Base-by-base conservation (phyloP, 2,797 vertebrate species). In the Falco berigora region DNA sequence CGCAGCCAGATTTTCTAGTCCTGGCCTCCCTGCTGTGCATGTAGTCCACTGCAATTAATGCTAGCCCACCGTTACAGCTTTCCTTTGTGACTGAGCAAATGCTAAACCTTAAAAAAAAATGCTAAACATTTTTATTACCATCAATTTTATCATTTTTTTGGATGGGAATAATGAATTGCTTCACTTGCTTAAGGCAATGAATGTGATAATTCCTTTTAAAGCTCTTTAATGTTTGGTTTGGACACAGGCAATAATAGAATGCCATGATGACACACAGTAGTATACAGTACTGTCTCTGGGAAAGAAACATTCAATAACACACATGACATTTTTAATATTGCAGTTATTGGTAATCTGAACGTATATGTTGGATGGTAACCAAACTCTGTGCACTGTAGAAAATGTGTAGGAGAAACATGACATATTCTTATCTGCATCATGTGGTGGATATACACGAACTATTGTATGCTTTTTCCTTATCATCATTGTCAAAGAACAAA, bases 321-420 rank as follows among this genome's bases (percentile, higher is more conserved):
- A 62, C n/a, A 89, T 82, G 71, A 83, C 75, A 95, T 96, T 98
- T 97, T 76, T 96, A 95, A 96, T 62, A 47, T 42, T 95, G 59
- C 90, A 90, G 22, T 90, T 30, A 75, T 56, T 94, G 64, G 88
- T 97, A 94, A 83, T 92, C 28, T 78, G 62, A 90, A 92, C 78
- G 52, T 40, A 17, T 94, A 76, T 91, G 56, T 83, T 89, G 90
- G 81, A 88, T 88, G 62, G 53, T 91, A 95, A 91, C 74, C 75
- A 92, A 94, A 92, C 71, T 74, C 19, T 72, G 24, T 36, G 49
- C 27, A 53, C 40, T 78, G 20, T 61, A 42, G 53, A 46, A 85
- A 93, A 85, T 17, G 38, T 55, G 28, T 84, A 79, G 63, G 83
- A 94, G 91, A 97, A 95, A 24, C 28, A 34, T 14, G 62, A 76